Base-by-base conservation (phyloP, 2,113 vertebrate genomes). In the Steatornis caripensis region DNA sequence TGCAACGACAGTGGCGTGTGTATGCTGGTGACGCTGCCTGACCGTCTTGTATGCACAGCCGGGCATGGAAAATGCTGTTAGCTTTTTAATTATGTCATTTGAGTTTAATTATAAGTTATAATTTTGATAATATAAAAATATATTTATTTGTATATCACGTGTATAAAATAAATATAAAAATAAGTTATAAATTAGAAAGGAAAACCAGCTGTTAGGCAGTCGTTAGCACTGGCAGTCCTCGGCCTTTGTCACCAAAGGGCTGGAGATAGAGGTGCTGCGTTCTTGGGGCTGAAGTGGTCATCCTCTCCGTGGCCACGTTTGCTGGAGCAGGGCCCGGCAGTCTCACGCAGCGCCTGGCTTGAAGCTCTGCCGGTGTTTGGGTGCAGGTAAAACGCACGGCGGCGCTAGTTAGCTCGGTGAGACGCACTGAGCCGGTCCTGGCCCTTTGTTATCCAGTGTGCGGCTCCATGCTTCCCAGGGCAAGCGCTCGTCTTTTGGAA, bases 1-100 rank as follows among this genome's bases (percentile, higher is more conserved):
- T 27, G n/a, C 0, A 11, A 5, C 26, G 11, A 26, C 17, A 39
- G 29, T 3, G 16, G n/a, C 0, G 12, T 11, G 37, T 20, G 39
- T 20, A 1, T 60, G 48, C 26, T 2, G 6, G 62, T 11, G 48
- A n/a, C 3, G 15, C 68, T 48, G 61, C 71, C n/a, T 1, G 4
- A 39, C 24, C 13, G 46, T 23, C 41, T 1, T 1, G 3, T 13
- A 12, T 32, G 27, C 34, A 12, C 6, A 8, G 45, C 23, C 66
- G 30, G 74, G 37, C 24, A 32, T 4, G 7, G 46, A 32, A 66
- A 74, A 46, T 19, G 30, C 30, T 53, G 32, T 34, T 86, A n/a
- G 30, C 29, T 48, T 87, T 46, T 45, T 5, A 3, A 74, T 80
- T 30, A 12, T 51, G 51, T 39, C 16, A 23, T n/a, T 48, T 37